Base-by-base conservation (phyloP, 2,888 invertebrate genomes). In the Miltochrista miniata region DNA sequence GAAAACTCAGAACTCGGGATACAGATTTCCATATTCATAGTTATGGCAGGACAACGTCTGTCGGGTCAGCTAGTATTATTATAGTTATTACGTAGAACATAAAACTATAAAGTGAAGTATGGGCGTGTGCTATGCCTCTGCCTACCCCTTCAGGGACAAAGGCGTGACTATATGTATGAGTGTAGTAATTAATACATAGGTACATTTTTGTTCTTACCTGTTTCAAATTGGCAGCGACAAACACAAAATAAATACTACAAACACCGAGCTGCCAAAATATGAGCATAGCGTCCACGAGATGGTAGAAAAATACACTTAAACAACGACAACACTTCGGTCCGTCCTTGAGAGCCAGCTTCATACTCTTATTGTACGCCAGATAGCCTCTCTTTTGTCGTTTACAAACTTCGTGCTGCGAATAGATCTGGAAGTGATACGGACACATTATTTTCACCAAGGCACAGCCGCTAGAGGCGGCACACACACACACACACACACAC, bases 191-290 rank as follows among this genome's bases (percentile, higher is more conserved):
- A n/a, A n/a, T n/a, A n/a, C n/a, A n/a, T n/a, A 30, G 30, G 8
- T 30, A 30, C 7, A 30, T 30, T 7, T 5, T 30, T 31, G 1
- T 2, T 7, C 31, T 10, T 53, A 94, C 93, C 83, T 93, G 91
- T 75, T 94, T 92, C 18, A 96, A 70, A 77, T 94, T 96, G 52
- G 93, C 93, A 0, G 95, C 94, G 42, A 96, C 94, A 79, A 97
- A 97, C 14, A 97, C 94, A 55, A 96, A 93, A 87, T 97, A 98
- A 14, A 97, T 96, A 76, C 96, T 96, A 81, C 98, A 98, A 68
- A 97, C 96, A 49, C 98, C 98, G 56, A 97, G 87, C 85, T 98
- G 98, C 79, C 97, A 97, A 33, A 95, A 73, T 61, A 96, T 86
- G 46, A 95, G 88, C 62, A 94, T 93, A 38, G 80, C 76, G 68